Evolutionary conservation across 2,113 vertebrate species (phyloP).

Genomic region (Dasyurus viverrinus): DNA sequence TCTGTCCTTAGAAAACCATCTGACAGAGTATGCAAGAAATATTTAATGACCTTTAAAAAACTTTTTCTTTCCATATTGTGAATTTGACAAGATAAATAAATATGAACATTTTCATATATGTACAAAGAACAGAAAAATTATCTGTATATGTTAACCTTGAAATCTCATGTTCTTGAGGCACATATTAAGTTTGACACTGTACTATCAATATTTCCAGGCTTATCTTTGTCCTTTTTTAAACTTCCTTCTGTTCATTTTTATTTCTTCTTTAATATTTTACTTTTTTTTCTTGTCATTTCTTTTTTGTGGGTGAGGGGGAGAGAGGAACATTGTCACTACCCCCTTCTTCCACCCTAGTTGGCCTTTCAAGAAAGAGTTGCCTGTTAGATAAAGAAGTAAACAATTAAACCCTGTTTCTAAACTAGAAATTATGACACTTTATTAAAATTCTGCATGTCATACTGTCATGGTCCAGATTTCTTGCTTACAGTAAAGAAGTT

Average conservation of each 20-base stretch:
- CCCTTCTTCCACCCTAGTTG: neutral
- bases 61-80: neutral
- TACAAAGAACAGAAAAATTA: neutral
- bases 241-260: neutral
- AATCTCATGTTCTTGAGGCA: neutral
- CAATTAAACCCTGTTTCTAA: neutral
- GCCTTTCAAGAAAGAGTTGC: neutral
- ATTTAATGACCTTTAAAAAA: neutral
- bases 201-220: neutral
- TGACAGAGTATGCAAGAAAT: neutral
- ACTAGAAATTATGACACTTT: conserved; percentile 2
- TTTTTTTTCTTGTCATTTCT: neutral
- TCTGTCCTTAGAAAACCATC: neutral
- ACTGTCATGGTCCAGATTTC: neutral
- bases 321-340: neutral
- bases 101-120: neutral
- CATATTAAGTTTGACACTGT: neutral
- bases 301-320: neutral
- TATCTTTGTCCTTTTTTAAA: neutral
- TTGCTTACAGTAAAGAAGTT: neutral
- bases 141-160: neutral
- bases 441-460: neutral
- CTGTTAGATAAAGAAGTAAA: neutral
- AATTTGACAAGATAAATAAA: neutral
- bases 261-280: neutral